Base-by-base conservation (phyloP, 2,888 invertebrate genomes). In the Glyphotaelius pellucidus region DNA sequence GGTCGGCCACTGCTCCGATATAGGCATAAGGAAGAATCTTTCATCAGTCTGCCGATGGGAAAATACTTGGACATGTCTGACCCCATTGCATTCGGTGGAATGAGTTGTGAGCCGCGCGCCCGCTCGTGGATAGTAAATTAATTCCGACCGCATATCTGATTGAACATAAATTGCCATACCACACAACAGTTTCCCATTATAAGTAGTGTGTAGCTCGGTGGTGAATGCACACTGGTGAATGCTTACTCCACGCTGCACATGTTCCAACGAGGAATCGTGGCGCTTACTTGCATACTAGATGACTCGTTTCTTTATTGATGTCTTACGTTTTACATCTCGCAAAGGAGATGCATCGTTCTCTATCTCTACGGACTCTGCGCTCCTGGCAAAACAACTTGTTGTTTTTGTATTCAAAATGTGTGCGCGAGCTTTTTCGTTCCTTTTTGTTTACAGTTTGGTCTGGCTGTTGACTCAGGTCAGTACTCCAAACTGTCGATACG, bases 131-230 rank as follows among this genome's bases (percentile, higher is more conserved):
- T 42, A 81, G 80, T 92, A 80, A 92, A 87, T 92, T 92, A 92
- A 92, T 92, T 92, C 90, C 52, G 47, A 86, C 85, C 91, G 81
- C 92, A 90, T 92, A 92, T 92, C 92, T 86, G 92, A 92, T 92
- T 87, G 90, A 92, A 90, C 92, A 90, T 92, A 92, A 92, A 92
- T 92, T 88, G 92, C 87, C 79, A 67, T 81, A 90, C 87, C 67
- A 88, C 87, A 91, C 90, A 85, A 85, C 90, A 91, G 90, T 42
- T 81, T 83, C 47, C 88, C 91, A 67, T 67, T 67, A 67, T 67
- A 67, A 67, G 67, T 67, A 67, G 67, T 67, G 67, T 67, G 67
- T 67, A 67, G 67, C 19, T 25, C 67, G 67, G 67, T 67, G 67
- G 25, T 25, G 25, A 67, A 67, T 67, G 67, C 67, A n/a, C 67